phyloP scores from a whole-genome alignment of 2,113 vertebrate species.

The Centropus unirufus region DNA sequence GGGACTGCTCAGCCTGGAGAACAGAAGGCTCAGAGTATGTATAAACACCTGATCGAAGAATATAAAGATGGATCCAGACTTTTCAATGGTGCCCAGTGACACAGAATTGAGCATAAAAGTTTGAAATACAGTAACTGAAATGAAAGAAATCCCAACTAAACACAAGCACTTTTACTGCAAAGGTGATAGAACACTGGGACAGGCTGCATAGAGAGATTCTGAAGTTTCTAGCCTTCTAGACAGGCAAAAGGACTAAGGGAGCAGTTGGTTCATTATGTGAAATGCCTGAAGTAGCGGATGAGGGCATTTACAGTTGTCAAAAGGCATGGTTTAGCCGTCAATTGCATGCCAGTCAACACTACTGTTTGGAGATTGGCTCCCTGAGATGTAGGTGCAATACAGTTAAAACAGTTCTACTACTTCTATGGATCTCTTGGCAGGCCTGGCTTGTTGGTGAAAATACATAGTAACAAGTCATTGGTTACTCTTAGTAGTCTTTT shows the following conservation, averaged over 20 bases:
- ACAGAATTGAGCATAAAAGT: background rate
- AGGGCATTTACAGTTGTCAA: background rate
- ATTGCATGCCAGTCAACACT: background rate
- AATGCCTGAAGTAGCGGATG: background rate
- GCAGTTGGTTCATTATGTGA: background rate
- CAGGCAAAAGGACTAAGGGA: background rate
- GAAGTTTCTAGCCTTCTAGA: background rate
- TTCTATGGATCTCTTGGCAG: background rate
- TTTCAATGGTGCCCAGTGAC: background rate
- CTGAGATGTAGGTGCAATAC: background rate
- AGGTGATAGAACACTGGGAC: background rate
- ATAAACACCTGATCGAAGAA: background rate
- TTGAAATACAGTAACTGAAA: background rate
- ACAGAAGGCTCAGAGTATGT: background rate
- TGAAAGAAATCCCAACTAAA: background rate
- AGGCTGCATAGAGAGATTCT: background rate
- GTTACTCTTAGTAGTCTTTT: background rate
- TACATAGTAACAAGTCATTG: background rate
- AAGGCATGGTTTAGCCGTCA: background rate
- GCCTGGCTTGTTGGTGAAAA: background rate
- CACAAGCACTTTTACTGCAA: background rate
- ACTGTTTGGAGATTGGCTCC: background rate
- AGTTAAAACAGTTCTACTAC: background rate
- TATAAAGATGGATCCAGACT: background rate
- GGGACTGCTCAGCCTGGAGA: background rate